Evolutionary conservation across 92 coral and sea anemone species (phyloP).

Genomic region (Parazoanthus swiftii): DNA sequence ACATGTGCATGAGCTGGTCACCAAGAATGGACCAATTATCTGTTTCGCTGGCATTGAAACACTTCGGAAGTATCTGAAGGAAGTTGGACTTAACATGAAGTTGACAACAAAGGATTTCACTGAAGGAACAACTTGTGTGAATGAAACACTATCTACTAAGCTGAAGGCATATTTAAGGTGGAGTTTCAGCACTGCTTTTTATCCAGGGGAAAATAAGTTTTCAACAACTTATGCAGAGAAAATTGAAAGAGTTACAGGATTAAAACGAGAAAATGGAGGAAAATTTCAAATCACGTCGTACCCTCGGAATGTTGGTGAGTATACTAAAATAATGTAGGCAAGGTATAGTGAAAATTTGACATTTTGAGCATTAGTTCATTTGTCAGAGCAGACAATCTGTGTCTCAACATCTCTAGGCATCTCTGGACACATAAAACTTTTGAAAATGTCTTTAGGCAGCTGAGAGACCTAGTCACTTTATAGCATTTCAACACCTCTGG

Average conservation of each 20-base stretch:
- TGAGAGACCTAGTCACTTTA: too few species aligned
- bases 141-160: slow-evolving; percentile 78
- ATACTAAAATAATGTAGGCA: not conserved
- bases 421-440: too few species aligned
- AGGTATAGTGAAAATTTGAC: too few species aligned
- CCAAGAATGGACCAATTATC: slow-evolving; percentile 74
- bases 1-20: slow-evolving; percentile 61
- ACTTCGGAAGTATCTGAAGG: slow-evolving; percentile 74
- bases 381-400: not conserved
- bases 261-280: slow-evolving; percentile 86
- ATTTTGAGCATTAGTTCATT: not conserved
- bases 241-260: slow-evolving; percentile 81
- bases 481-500: too few species aligned
- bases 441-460: too few species aligned
- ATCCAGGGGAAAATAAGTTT: slow-evolving; percentile 94
- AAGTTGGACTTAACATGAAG: slow-evolving; percentile 60
- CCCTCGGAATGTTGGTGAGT: slow-evolving; percentile 89
- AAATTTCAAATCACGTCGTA: slow-evolving; percentile 96
- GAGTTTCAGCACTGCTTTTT: slow-evolving; percentile 96
- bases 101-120: slow-evolving; percentile 80
- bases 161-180: slow-evolving; percentile 72
- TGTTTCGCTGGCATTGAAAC: slow-evolving; percentile 85
- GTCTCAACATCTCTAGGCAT: too few species aligned
- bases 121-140: slow-evolving; percentile 84
- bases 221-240: slow-evolving; percentile 75